phyloP scores from a whole-genome alignment of 2,888 invertebrate genomes.

The Folsomia candida region DNA sequence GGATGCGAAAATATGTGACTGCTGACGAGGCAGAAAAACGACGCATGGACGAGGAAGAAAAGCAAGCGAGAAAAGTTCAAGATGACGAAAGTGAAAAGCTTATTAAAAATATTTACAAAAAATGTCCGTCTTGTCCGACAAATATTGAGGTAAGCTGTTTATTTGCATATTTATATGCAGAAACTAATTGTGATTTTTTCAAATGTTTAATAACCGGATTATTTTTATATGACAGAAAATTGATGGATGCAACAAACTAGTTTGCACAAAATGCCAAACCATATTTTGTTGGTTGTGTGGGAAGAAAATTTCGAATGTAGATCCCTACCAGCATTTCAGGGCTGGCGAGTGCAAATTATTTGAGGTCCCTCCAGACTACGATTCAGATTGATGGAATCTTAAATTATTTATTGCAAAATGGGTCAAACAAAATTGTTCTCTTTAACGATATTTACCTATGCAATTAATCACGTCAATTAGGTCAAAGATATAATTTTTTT shows the following conservation, averaged over 20 bases:
- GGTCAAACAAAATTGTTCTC: too few relatives aligned
- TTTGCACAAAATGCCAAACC: background rate
- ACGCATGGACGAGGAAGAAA: background rate
- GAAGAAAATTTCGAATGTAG: background rate
- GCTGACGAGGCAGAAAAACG: background rate
- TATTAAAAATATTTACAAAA: slow-evolving; percentile 4
- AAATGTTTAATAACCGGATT: too few relatives aligned
- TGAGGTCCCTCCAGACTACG: background rate
- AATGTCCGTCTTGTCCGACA: background rate
- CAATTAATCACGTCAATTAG: too few relatives aligned
- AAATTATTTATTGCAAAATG: too few relatives aligned
- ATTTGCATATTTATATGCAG: background rate
- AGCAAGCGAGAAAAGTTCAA: background rate
- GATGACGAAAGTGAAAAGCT: background rate
- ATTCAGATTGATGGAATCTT: too few relatives aligned
- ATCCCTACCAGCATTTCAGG: background rate
- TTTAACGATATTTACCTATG: too few relatives aligned
- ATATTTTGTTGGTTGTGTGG: background rate
- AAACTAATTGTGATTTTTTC: background rate
- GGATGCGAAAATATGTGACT: background rate
- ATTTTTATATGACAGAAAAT: too few relatives aligned
- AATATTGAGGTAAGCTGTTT: background rate
- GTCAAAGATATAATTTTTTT: too few relatives aligned
- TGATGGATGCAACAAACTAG: background rate
- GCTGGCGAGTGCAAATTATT: background rate